Base-by-base conservation (phyloP, 2,797 vertebrate genomes). In the Sebastes oblongus region DNA sequence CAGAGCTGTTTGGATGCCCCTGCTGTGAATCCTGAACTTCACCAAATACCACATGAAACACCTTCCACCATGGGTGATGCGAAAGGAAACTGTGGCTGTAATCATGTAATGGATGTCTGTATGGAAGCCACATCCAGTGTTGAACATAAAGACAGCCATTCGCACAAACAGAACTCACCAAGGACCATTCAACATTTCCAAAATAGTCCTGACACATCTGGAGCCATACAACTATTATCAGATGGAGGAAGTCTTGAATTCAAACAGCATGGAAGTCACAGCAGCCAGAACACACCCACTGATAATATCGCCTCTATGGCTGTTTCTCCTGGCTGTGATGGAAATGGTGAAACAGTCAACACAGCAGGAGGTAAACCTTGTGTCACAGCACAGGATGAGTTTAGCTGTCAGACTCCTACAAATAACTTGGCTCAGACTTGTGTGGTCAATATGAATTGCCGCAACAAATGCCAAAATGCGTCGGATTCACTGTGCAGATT, bases 391-490 rank as follows among this genome's bases (percentile, higher is more conserved):
- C 78, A 74, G 27, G 61, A 79, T 64, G 79, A 69, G 6, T 13
- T 32, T 29, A 66, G n/a, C 20, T 56, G 36, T 81, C 72, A 72
- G 13, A 84, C 42, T 7, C n/a, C 12, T 58, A 76, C 62, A 13
- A 50, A 78, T 62, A 30, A 54, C 55, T 39, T 55, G 5, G 22
- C 78, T 80, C 77, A 86, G 78, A 85, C 78, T n/a, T 66, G 54
- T 68, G 85, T 66, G 30, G 52, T 77, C 66, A 82, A 78, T 46
- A 76, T 81, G 66, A 90, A 86, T 81, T 78, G 85, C 75, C 71
- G 65, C 32, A 84, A 75, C 22, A 74, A 62, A 70, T 67, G 10
- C 52, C 76, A 54, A 56, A 73, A 75, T 55, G 0, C 50, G 2
- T 68, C 77, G 14, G 73, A 71, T 55, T 76, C 42, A 11, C 59